phyloP scores from a whole-genome alignment of 1,140 invertebrate species.

The Portunus trituberculatus region DNA sequence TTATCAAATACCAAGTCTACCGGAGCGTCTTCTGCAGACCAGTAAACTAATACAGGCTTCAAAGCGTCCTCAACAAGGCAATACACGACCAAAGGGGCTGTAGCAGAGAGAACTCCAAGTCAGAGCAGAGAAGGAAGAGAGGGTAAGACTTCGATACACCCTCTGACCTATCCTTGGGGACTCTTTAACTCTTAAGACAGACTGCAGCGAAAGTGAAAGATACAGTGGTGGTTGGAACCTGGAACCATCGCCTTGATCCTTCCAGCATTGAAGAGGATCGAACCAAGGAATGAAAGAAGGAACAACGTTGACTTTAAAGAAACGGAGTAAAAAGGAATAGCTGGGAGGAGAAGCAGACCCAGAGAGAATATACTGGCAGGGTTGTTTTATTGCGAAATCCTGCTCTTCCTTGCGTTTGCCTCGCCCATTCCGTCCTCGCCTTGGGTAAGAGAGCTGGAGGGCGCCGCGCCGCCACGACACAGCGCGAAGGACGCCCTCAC shows the following conservation, averaged over 20 bases:
- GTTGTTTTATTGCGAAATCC: neutral
- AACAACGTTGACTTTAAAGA: neutral
- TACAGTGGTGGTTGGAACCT: neutral
- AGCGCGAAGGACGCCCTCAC: neutral
- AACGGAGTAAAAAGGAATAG: neutral
- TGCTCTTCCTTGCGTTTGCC: neutral
- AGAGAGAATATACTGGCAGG: neutral
- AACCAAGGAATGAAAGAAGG: neutral
- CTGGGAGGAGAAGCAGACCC: neutral
- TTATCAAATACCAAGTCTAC: too few relatives aligned
- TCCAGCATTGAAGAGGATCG: neutral
- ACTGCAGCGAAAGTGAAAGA: neutral
- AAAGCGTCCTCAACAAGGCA: neutral
- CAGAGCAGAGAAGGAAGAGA: neutral
- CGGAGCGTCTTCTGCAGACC: too few relatives aligned
- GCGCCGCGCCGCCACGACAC: neutral
- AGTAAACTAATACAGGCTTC: neutral
- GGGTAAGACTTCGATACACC: neutral
- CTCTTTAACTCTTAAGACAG: neutral
- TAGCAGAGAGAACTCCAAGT: neutral
- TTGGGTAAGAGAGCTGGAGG: too few relatives aligned
- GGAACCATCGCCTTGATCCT: neutral
- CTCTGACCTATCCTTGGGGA: neutral
- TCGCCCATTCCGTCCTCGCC: neutral
- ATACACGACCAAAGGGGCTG: neutral